Evolutionary conservation across 2,113 vertebrate genomes (phyloP).

Genomic region (Tamias sibiricus): DNA sequence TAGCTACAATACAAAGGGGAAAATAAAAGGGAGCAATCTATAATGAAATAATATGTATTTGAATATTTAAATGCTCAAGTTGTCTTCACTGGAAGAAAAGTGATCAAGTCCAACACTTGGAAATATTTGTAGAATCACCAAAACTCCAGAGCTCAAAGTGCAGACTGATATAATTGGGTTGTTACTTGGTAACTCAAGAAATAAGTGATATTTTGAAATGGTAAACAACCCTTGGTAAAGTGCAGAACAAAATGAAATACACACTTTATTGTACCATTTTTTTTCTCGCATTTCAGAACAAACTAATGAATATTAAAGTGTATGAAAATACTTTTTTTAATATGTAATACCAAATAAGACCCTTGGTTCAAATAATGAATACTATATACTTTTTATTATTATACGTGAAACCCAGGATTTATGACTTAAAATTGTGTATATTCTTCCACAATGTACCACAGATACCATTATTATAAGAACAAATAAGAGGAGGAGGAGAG

Average conservation of each 20-base stretch:
- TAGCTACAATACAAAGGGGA: background rate
- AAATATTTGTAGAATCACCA: background rate
- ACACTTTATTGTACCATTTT: background rate
- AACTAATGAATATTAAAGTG: background rate
- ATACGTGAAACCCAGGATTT: background rate
- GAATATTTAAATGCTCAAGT: background rate
- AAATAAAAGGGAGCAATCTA: background rate
- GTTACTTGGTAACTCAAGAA: background rate
- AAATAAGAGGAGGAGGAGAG: background rate
- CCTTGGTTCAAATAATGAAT: background rate
- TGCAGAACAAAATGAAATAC: background rate
- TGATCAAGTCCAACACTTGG: background rate
- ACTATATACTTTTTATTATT: background rate
- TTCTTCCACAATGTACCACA: background rate
- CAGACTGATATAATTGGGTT: background rate
- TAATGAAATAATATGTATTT: conserved; percentile 7
- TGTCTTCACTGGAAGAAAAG: background rate
- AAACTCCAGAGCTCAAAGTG: background rate
- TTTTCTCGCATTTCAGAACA: background rate
- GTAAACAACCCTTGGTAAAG: background rate
- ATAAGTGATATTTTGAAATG: background rate
- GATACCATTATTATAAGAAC: background rate
- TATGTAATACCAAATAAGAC: background rate
- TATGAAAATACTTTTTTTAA: background rate
- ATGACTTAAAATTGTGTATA: background rate